A percentile compares a stretch with the other conserved stretches of the same genome.
Evolutionary conservation across 2,888 invertebrate genomes (phyloP).

Genomic region (Lottia gigantea): DNA sequence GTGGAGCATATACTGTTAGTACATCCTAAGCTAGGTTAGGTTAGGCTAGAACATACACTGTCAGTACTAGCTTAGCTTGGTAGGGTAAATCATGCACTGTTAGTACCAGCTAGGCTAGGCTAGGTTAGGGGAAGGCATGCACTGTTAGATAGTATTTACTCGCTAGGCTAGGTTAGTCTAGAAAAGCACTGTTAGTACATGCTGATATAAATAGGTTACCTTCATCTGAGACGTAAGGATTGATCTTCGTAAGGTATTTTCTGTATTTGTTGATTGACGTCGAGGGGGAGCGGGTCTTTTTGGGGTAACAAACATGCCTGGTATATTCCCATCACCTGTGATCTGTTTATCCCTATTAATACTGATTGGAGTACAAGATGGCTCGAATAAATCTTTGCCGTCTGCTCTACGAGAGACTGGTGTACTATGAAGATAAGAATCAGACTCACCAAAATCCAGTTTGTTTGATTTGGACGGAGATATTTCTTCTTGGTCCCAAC

Average conservation of each 20-base stretch:
- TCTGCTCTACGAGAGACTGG: slow-evolving; percentile 31
- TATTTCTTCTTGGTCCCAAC: slow-evolving; percentile 21
- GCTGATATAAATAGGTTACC: slow-evolving; percentile 28
- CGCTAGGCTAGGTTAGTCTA: no score
- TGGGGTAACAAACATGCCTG: slow-evolving; percentile 32
- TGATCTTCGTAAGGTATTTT: slow-evolving; percentile 37
- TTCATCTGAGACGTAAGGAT: slow-evolving; percentile 46
- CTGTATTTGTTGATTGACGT: slow-evolving; percentile 45
- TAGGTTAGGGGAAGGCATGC: no score
- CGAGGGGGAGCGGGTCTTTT: slow-evolving; percentile 36
- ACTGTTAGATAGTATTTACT: no score
- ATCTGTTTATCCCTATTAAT: slow-evolving; percentile 6
- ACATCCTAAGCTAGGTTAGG: no score
- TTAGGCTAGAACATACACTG: no score
- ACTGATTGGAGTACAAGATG: slow-evolving; percentile 30
- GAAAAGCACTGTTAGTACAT: no score
- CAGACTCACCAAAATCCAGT: slow-evolving; percentile 2
- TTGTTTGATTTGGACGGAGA: slow-evolving; percentile 7
- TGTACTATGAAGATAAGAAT: slow-evolving; percentile 30
- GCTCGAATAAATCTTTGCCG: slow-evolving; percentile 36
- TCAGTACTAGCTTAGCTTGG: no score
- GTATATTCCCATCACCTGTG: neutral
- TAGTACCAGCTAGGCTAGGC: no score
- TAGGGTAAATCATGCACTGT: no score
- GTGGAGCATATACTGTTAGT: no score